These are phyloP conservation scores for Ochlodes sylvanus DNA, from an alignment of 2,888 invertebrate genomes.

Conservation along the genomic window DNA sequence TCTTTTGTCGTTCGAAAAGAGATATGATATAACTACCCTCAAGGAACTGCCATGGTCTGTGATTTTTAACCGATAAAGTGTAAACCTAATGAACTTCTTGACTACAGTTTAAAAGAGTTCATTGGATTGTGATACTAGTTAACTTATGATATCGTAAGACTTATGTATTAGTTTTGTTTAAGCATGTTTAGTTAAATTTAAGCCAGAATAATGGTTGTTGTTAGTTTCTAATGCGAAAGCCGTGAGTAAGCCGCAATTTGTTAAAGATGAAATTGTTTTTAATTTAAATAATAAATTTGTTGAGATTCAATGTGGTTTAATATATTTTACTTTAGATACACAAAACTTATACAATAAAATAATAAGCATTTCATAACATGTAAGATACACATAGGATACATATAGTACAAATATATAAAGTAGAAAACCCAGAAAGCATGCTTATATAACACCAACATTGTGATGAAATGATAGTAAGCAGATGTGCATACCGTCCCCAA, in stretches of 20 bases:
- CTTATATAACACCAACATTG: no score
- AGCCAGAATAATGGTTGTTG: slow-evolving; percentile 32
- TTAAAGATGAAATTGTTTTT: background rate
- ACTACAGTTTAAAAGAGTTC: background rate
- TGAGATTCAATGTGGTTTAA: background rate
- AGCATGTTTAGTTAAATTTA: slow-evolving; percentile 41
- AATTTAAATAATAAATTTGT: background rate
- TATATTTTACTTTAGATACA: background rate
- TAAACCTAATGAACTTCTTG: no score
- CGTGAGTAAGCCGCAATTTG: slow-evolving; percentile 25
- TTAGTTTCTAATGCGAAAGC: slow-evolving; percentile 29
- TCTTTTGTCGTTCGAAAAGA: slow-evolving; percentile 56
- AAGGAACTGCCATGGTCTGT: slow-evolving; percentile 75
- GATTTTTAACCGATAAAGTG: slow-evolving; percentile 62
- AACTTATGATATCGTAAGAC: slow-evolving; percentile 10
- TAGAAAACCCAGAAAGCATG: background rate
- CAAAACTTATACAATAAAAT: background rate
- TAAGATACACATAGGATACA: background rate
- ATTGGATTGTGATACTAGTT: background rate
- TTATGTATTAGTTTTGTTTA: slow-evolving; percentile 28
- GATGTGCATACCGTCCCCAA: no score
- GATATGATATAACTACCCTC: slow-evolving; percentile 63
- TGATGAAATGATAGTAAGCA: no score
- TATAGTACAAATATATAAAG: background rate
- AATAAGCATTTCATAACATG: background rate